Percentiles rank a stretch among this genome's conserved stretches.
Evolutionary conservation across 2,888 invertebrate species (phyloP).

Genomic region (Sarcophaga caerulescens): DNA sequence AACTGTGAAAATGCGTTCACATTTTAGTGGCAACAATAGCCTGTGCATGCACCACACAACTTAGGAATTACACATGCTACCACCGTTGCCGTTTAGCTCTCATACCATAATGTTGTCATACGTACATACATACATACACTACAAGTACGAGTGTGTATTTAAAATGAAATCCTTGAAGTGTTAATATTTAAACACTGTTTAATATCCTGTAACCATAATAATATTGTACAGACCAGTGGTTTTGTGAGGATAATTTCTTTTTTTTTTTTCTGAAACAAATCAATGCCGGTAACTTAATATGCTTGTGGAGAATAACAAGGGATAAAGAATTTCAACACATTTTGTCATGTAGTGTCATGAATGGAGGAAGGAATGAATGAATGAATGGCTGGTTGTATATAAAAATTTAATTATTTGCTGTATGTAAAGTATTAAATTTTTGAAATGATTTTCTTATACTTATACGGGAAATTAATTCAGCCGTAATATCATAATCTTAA

Average conservation of each 20-base stretch:
- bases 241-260: neutral
- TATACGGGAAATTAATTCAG: too few species aligned
- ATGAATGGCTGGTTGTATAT: too few species aligned
- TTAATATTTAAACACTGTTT: conserved; percentile 61
- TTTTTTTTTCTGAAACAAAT: conserved; percentile 1
- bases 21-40: conserved; percentile 28
- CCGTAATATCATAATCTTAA: too few species aligned
- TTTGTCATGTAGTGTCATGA: neutral
- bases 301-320: neutral
- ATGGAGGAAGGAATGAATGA: neutral
- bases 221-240: neutral
- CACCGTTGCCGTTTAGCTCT: neutral
- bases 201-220: conserved; percentile 58
- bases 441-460: neutral
- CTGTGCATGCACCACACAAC: neutral
- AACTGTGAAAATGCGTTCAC: conserved; percentile 22
- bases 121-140: neutral
- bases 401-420: neutral
- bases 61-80: too few species aligned
- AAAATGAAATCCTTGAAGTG: conserved; percentile 66
- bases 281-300: conserved; percentile 39
- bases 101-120: neutral
- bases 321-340: conserved; percentile 1
- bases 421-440: neutral
- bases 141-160: neutral